phyloP scores from a whole-genome alignment of 2,797 vertebrate species.

The Momotus momota region DNA sequence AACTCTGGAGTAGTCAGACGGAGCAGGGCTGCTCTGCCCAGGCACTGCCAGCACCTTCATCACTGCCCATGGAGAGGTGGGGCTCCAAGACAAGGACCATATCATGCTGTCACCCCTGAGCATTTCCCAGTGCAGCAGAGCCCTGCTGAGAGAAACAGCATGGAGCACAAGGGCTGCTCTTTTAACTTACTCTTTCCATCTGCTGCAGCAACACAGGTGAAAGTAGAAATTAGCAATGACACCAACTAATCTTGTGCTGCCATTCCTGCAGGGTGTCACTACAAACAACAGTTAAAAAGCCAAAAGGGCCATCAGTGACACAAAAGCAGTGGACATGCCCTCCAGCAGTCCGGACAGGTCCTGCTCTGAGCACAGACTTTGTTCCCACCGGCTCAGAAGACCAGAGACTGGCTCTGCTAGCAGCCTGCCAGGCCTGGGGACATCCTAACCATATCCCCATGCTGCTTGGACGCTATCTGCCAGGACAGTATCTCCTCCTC shows the following conservation, averaged over 20 bases:
- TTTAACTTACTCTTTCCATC: too few relatives aligned
- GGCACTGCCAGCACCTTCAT: not conserved
- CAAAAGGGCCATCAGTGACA: not conserved
- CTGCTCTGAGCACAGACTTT: not conserved
- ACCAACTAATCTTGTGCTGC: not conserved
- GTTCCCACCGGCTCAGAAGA: not conserved
- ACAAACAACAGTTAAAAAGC: not conserved
- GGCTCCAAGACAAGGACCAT: not conserved
- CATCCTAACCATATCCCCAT: accelerated
- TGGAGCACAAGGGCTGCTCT: not conserved
- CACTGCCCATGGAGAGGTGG: accelerated
- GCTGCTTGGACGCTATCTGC: not conserved
- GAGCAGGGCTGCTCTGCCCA: not conserved
- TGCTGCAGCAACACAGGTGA: not conserved
- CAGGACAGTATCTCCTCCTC: not conserved
- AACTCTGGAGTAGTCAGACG: not conserved
- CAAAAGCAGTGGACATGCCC: not conserved
- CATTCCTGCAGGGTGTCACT: not conserved
- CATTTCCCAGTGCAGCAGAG: not conserved
- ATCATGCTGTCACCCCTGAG: not conserved
- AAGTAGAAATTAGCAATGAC: not conserved
- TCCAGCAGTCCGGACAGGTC: not conserved
- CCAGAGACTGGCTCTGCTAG: not conserved
- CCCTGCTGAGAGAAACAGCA: accelerated
- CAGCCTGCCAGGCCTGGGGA: not conserved